Base-by-base conservation (phyloP, 2,113 vertebrate species). In the Calyptommatus sinebrachiatus region DNA sequence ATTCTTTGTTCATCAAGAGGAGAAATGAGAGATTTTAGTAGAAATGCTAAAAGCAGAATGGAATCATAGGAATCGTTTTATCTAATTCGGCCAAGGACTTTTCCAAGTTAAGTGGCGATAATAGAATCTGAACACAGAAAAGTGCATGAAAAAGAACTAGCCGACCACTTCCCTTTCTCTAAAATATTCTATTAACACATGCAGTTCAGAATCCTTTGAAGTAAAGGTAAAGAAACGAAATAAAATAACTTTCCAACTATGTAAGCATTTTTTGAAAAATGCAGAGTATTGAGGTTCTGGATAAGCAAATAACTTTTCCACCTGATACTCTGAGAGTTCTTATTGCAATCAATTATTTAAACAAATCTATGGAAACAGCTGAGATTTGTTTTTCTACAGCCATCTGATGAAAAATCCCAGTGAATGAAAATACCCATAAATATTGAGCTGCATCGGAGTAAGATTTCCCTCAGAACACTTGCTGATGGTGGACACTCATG, bases 311-410 rank as follows among this genome's bases (percentile, higher is more conserved):
- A 81, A 80, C 75, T 90, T 88, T 86, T 57, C 53, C 75, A 84
- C 73, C 88, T 21, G 70, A 80, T 85, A 84, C 85, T 89, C 83
- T 63, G 24, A 81, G 85, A 83, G 87, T 85, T 79, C 79, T 84
- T 83, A 70, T 83, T 86, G 81, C 84, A 75, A 65, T 69, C 83
- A 87, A 87, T 86, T 86, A 82, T 87, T 88, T 85, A 87, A 91
- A 91, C 29, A 85, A 62, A 74, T 29, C 76, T 85, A 77, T 83
- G 72, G 69, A 87, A 87, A 87, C 84, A 89, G 80, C 21, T 80
- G 62, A 84, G 63, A 84, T 84, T 87, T 83, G 71, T 65, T 83
- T 20, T 45, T 20, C 45, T 35, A 76, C 41, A 0, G 0, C 35
- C 77, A 41, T 71, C 20, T 0, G 1, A 76, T 45, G 76, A 72